Evolutionary conservation across 2,113 vertebrate species (phyloP).

Genomic region (Mandrillus leucophaeus): DNA sequence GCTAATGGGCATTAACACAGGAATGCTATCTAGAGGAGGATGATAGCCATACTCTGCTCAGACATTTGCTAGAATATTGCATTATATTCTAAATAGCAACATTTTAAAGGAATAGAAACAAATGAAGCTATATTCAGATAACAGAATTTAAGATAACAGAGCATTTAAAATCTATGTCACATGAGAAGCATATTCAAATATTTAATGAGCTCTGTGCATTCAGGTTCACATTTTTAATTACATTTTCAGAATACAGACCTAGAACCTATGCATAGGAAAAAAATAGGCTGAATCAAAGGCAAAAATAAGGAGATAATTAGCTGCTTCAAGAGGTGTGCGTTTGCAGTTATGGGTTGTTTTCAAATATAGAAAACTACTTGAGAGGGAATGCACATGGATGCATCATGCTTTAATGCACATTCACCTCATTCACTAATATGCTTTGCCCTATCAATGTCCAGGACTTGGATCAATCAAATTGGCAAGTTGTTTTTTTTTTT

Average conservation of each 20-base stretch:
- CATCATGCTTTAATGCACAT: neutral
- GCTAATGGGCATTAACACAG: neutral
- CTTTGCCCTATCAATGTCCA: neutral
- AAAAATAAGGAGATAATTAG: neutral
- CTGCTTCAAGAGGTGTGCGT: neutral
- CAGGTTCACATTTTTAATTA: slow-evolving; percentile 37
- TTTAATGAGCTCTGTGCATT: neutral
- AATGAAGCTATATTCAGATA: slow-evolving; percentile 4
- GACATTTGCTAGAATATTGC: neutral
- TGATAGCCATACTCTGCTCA: neutral
- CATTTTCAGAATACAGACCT: slow-evolving; percentile 29
- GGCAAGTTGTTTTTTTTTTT: neutral
- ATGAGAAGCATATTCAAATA: neutral
- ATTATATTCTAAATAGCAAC: slow-evolving; percentile 5
- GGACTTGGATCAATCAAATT: neutral
- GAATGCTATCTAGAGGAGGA: neutral
- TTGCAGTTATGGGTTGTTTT: neutral
- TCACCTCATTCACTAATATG: neutral
- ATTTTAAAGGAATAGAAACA: slow-evolving; percentile 23
- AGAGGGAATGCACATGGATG: neutral
- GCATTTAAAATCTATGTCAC: slow-evolving; percentile 23
- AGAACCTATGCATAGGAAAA: neutral
- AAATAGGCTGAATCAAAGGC: neutral
- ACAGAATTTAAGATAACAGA: neutral
- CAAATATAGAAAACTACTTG: neutral